Evolutionary conservation across 2,797 vertebrate species (phyloP), one percentile per base, ranked within the genome.

Genomic region (Clarias fuscus): DNA sequence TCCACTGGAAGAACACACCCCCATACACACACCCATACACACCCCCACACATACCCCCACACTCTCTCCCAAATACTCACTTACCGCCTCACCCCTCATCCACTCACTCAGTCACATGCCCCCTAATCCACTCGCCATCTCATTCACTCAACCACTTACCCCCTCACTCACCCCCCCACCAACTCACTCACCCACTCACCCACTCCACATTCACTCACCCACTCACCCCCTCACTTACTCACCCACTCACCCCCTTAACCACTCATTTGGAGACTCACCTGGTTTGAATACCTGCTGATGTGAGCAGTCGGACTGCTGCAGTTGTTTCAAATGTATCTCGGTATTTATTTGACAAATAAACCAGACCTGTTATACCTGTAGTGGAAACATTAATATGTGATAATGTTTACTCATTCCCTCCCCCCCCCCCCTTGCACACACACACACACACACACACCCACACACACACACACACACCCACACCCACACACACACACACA

Each of bases 311-410:
- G 82, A 95, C 94, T 17, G 98, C 96, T 20, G 97, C 97, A 0
- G 88, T 95, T 93, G 97, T 96, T 94, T 96, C 96, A 0, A 87
- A 91, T 1, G 87, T 93, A 88, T 97, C 93, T 0, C 97, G 96
- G 89, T 99, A 97, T 87, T 99, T 99, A 92, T 99, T 97, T 13
- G 97, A 98, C 90, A 98, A 93, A 93, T 95, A 99, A 91, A 98
- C 94, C 82, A 99, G 96, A 86, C 98, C 96, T 89, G 94, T 97
- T 89, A 99, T 96, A 89, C 97, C 98, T 99, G 91, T 65, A 93
- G 88, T 90, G 78, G 22, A 88, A 67, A 89, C 43, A 89, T 15
- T 30, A 4, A 58, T 58, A 10, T 17, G 40, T 20, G 3, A 5
- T 30, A 33, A 33, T 33, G 33, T 33, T 33, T 33, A 33, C 33